These are phyloP conservation scores for Drosophila grimshawi DNA, from an alignment of 1,140 invertebrate genomes.

Conservation along the genomic window DNA sequence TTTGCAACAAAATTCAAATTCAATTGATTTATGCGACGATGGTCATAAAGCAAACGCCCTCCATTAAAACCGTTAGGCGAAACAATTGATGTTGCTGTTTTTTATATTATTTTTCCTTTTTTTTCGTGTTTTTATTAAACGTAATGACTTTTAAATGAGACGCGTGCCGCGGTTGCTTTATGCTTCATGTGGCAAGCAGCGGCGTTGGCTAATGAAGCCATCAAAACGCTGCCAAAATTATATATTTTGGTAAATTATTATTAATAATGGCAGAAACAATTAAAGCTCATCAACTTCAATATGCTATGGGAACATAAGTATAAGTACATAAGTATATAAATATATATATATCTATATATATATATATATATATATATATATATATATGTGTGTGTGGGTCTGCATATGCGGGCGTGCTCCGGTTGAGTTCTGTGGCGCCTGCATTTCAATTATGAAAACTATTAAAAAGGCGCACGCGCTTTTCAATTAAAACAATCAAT, in stretches of 20 bases:
- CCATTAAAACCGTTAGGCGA: slow-evolving; percentile 48
- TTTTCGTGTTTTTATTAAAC: slow-evolving; percentile 51
- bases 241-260: slow-evolving; percentile 67
- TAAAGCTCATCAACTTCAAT: slow-evolving; percentile 51
- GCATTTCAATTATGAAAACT: slow-evolving; percentile 52
- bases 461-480: slow-evolving; percentile 56
- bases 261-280: slow-evolving; percentile 73
- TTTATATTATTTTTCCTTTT: slow-evolving; percentile 16
- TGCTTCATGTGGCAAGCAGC: slow-evolving; percentile 12
- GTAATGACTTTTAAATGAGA: slow-evolving; percentile 77
- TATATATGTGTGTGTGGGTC: slow-evolving; percentile 6
- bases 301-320: neutral
- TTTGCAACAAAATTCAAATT: slow-evolving; percentile 50
- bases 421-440: slow-evolving; percentile 7
- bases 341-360: too few species aligned
- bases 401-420: slow-evolving; percentile 18
- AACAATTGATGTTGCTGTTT: slow-evolving; percentile 43
- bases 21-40: slow-evolving; percentile 67
- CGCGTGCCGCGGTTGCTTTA: slow-evolving; percentile 55
- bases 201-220: slow-evolving; percentile 47
- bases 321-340: too few species aligned
- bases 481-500: slow-evolving; percentile 62
- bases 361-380: neutral
- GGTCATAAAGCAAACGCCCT: slow-evolving; percentile 40
- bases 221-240: slow-evolving; percentile 50